Evolutionary conservation across 1,140 invertebrate genomes (phyloP).

Genomic region (Drosophila pruinosa): DNA sequence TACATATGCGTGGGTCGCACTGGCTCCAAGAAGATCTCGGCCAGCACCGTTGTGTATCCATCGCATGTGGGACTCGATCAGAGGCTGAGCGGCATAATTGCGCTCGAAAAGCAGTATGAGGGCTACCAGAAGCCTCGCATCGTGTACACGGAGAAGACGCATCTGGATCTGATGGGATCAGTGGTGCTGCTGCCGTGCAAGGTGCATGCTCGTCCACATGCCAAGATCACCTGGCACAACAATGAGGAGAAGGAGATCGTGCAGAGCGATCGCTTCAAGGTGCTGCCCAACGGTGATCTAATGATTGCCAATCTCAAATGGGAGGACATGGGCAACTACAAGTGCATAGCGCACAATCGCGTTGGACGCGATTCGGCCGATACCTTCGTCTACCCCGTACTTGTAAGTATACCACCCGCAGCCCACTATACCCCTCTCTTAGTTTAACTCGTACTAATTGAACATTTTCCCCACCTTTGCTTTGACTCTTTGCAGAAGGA

Average conservation of each 20-base stretch:
- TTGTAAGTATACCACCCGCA: constrained; percentile 82
- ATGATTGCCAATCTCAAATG: constrained; percentile 88
- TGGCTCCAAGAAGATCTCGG: constrained; percentile 84
- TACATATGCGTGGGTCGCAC: constrained; percentile 90
- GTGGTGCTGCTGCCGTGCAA: constrained; percentile 89
- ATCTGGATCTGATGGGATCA: constrained; percentile 85
- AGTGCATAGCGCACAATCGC: constrained; percentile 88
- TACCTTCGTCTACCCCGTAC: constrained; percentile 91
- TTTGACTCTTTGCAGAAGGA: constrained; percentile 58
- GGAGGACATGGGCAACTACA: constrained; percentile 92
- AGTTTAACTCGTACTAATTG: background rate
- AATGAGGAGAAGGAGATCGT: constrained; percentile 84
- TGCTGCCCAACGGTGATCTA: constrained; percentile 89
- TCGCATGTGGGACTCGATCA: constrained; percentile 28
- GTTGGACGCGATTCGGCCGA: constrained; percentile 86
- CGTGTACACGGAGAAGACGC: constrained; percentile 83
- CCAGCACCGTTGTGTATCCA: constrained; percentile 84
- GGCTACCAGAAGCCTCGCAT: constrained; percentile 84
- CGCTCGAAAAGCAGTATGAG: constrained; percentile 60
- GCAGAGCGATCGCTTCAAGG: constrained; percentile 83
- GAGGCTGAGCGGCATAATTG: constrained; percentile 37
- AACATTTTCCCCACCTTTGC: background rate
- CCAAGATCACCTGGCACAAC: constrained; percentile 87
- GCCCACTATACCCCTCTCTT: background rate
- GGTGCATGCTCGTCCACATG: constrained; percentile 86